phyloP scores from a whole-genome alignment of 2,113 vertebrate species.

The Oncorhynchus keta region DNA sequence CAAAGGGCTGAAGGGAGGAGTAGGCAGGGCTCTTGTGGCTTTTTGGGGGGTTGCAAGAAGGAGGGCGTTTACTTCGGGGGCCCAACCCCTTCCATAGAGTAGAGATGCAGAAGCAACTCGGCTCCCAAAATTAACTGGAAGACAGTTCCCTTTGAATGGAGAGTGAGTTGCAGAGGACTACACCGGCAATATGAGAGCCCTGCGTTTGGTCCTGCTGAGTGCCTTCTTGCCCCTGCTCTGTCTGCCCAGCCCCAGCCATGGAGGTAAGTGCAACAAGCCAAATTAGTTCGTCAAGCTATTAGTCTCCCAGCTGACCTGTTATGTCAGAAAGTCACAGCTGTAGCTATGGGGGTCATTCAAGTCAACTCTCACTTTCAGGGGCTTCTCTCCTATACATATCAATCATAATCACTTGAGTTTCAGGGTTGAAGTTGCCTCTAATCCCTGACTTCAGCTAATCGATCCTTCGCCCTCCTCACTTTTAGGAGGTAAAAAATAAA shows the following conservation, averaged over 20 bases:
- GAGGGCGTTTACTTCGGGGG: slow-evolving; percentile 33
- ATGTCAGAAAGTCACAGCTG: not conserved
- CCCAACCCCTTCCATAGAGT: slow-evolving; percentile 55
- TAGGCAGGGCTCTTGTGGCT: slow-evolving; percentile 20
- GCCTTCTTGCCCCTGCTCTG: slow-evolving; percentile 60
- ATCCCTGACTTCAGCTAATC: not conserved
- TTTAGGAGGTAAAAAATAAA: not conserved
- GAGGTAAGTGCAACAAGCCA: slow-evolving; percentile 62
- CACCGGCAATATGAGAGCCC: slow-evolving; percentile 58
- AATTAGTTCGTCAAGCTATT: slow-evolving; percentile 30
- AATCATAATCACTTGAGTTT: not conserved
- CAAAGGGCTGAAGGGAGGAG: slow-evolving; percentile 21
- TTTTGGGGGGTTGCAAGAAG: slow-evolving; percentile 11
- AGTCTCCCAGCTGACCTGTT: not conserved
- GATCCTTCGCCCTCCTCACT: not conserved
- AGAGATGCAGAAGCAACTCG: slow-evolving; percentile 52
- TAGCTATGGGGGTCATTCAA: not conserved
- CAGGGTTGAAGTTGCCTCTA: not conserved
- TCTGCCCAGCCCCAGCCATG: slow-evolving; percentile 49
- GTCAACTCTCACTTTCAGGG: not conserved
- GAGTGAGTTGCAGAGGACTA: slow-evolving; percentile 59
- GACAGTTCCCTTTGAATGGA: slow-evolving; percentile 72
- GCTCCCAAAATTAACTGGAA: slow-evolving; percentile 69
- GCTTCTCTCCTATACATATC: not conserved
- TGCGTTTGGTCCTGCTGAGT: slow-evolving; percentile 33